Percentiles rank a stretch among this genome's conserved stretches.
These are phyloP conservation scores for Noctuana brunneofusca DNA, from an alignment of 2,888 invertebrate genomes.

Conservation along the genomic window DNA sequence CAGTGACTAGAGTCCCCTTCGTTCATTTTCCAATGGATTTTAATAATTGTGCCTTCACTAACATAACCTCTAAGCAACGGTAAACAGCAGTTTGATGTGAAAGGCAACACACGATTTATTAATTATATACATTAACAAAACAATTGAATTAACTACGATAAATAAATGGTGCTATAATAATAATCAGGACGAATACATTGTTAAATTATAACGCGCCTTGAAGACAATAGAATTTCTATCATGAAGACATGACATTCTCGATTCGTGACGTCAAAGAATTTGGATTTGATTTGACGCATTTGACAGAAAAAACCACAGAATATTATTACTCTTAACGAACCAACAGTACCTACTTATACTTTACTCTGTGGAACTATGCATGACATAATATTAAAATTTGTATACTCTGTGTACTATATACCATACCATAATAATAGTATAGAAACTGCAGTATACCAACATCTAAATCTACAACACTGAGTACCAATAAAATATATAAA, in stretches of 20 bases:
- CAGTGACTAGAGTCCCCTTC: constrained; percentile 60
- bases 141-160: constrained; percentile 20
- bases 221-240: constrained; percentile 40
- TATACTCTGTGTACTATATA: too few relatives aligned
- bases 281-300: background rate
- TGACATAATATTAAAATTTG: too few relatives aligned
- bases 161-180: constrained; percentile 24
- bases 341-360: too few relatives aligned
- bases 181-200: constrained; percentile 37
- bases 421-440: too few relatives aligned
- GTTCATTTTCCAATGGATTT: constrained; percentile 65
- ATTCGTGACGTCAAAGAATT: background rate
- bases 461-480: too few relatives aligned
- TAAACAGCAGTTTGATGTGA: constrained; percentile 34
- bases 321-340: too few relatives aligned
- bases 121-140: constrained; percentile 21
- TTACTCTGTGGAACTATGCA: too few relatives aligned
- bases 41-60: constrained; percentile 63
- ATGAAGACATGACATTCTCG: constrained; percentile 36
- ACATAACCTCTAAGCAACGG: constrained; percentile 72
- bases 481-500: background rate
- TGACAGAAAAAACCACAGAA: too few relatives aligned
- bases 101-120: background rate
- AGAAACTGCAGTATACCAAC: too few relatives aligned
- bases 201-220: constrained; percentile 59